phyloP scores from a whole-genome alignment of 1,140 invertebrate species.

The Pseudomyrmex cubaensis region DNA sequence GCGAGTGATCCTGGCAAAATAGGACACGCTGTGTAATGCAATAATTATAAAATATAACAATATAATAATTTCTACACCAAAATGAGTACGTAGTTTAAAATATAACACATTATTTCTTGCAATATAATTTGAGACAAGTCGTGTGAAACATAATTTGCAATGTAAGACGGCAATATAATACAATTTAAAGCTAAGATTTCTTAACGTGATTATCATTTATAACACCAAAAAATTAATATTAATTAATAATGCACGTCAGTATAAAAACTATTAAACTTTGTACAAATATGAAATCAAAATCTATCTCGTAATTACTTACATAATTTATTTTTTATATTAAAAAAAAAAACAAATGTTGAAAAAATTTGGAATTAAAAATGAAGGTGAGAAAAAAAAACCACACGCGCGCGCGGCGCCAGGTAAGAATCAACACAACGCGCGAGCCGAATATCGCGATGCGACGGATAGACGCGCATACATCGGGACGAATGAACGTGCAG shows the following conservation, averaged over 20 bases:
- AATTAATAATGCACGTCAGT: too few relatives aligned
- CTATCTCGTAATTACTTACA: too few relatives aligned
- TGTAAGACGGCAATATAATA: background rate
- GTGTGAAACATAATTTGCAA: too few relatives aligned
- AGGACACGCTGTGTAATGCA: background rate
- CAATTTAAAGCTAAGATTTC: background rate
- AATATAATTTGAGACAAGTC: background rate
- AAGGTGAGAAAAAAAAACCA: background rate
- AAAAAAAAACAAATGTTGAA: too few relatives aligned
- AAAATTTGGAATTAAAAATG: too few relatives aligned
- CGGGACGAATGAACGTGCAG: constrained; percentile 26
- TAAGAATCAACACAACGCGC: background rate
- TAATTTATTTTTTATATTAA: too few relatives aligned
- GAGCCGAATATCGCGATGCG: constrained; percentile 11
- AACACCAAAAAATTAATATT: background rate
- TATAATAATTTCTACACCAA: background rate
- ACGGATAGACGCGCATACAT: constrained; percentile 23
- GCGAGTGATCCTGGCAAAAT: constrained; percentile 12
- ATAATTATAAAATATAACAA: background rate
- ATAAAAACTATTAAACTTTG: too few relatives aligned
- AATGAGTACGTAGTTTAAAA: background rate
- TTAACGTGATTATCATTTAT: background rate
- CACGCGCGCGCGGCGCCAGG: background rate
- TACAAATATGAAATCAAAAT: too few relatives aligned
- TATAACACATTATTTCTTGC: background rate